Base-by-base conservation (phyloP, 2,888 invertebrate species). In the Pseudococcus jackbeardsleyi region DNA sequence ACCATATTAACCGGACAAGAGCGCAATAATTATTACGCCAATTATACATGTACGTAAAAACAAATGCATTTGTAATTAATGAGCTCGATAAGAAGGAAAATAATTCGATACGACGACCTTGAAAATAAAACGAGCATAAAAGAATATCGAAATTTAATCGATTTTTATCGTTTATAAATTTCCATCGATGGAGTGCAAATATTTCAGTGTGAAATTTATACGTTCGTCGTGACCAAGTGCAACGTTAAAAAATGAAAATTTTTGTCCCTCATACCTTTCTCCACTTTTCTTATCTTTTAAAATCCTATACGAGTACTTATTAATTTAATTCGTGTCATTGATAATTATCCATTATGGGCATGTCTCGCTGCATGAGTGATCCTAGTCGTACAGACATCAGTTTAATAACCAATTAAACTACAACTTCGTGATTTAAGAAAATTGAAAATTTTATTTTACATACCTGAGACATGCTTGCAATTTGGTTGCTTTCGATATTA, bases 401-500 rank as follows among this genome's bases (percentile, higher is more conserved):
- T 72, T 72, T 33, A 72, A 11, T 72, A 33, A 33, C 39, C 33
- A 72, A 72, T 72, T 33, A 72, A 68, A 72, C 26, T 22, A 64
- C 64, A 22, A 64, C 64, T 22, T 72, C 17, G 33, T n/a, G 12
- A 9, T 42, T 6, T 77, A 88, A 72, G 89, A 89, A 89, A 68
- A 68, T 77, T n/a, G 22, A 33, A 72, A 72, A 39, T 17, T 12
- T 6, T 17, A 5, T 4, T 26, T 39, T 9, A 72, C 12, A 26
- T 93, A 98, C 98, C 96, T 96, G 90, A 99, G 93, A 90, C 97
- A 97, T 84, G 97, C 95, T 92, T 99, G 98, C 89, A 99, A 94
- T 92, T 99, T 99, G 85, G 96, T 95, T 88, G 99, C 98, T 93
- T 98, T 98, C 88, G 95, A 95, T 91, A 97, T 95, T 91, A 98